Conservation (phyloP, 2,888 invertebrate genomes). For the Idaea aversata region DNA sequence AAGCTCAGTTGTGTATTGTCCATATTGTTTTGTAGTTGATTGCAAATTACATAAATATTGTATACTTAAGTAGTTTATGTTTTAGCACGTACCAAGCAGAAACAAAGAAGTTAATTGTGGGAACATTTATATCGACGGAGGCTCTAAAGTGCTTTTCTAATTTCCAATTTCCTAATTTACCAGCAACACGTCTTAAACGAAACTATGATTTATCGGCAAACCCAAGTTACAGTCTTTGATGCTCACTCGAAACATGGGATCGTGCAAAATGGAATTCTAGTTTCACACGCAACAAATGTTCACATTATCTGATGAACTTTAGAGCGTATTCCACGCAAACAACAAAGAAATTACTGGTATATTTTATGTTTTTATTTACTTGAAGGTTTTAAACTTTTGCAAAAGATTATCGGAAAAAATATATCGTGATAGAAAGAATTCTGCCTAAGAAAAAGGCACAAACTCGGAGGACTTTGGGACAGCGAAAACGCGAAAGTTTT, state of each 20-base stretch:
- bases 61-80: too few species aligned
- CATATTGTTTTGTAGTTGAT: too few species aligned
- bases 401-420: too few species aligned
- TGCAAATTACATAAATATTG: too few species aligned
- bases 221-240: conserved; percentile 60
- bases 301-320: conserved; percentile 77
- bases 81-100: neutral
- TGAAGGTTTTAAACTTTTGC: neutral
- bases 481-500: too few species aligned
- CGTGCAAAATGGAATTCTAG: conserved; percentile 77
- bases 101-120: neutral
- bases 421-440: too few species aligned
- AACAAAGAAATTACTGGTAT: conserved; percentile 28
- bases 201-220: conserved; percentile 59
- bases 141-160: too few species aligned
- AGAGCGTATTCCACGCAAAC: conserved; percentile 44
- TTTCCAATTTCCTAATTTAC: conserved; percentile 10
- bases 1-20: too few species aligned
- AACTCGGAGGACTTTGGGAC: too few species aligned
- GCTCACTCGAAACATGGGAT: conserved; percentile 65
- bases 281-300: conserved; percentile 80
- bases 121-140: neutral
- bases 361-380: neutral
- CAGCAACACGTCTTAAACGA: conserved; percentile 36
- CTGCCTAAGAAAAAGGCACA: too few species aligned